Evolutionary conservation across 1,140 invertebrate genomes (phyloP), one percentile per base, ranked within the genome.

Genomic region (Hormaphis cornu): DNA sequence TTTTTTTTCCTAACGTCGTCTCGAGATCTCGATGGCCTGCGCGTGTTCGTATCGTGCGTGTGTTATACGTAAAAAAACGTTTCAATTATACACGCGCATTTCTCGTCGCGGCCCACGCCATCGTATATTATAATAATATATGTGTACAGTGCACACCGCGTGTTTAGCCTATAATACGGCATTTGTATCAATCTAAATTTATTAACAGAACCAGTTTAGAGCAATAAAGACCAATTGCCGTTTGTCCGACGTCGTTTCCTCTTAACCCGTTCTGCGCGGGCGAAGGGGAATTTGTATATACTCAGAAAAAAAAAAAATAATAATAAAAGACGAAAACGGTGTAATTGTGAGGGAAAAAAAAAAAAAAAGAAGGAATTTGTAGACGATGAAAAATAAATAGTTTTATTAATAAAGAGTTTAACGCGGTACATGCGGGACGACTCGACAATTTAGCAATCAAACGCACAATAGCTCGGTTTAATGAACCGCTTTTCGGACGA

Each of bases 151-250:
- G n/a, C n/a, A n/a, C n/a, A n/a, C n/a, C n/a, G n/a, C n/a, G n/a
- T n/a, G n/a, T n/a, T 66, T 66, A 66, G 44, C 61, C 44, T 14
- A 48, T 66, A 66, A 66, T 66, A 66, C 61, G 61, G 61, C 61
- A 66, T 66, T 66, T 48, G 61, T 66, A 66, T 66, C 61, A 66
- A 66, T 66, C 61, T 66, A 66, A 66, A 66, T 66, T 66, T 46
- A 66, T 66, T 66, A 66, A 66, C 61, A 66, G 61, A 66, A 50
- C 61, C 61, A 66, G 61, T 66, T 66, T 66, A 66, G 44, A 66
- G 61, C 44, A 66, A 66, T 66, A 66, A 66, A 66, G 44, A 66
- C 44, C 61, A 66, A 66, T 66, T 66, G 61, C 61, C 30, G 61
- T 66, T 66, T 50, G 61, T 50, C 58, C 26, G 14, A 40, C 54